Base-by-base conservation (phyloP, 2,888 invertebrate species). In the Drosophila atripex region DNA sequence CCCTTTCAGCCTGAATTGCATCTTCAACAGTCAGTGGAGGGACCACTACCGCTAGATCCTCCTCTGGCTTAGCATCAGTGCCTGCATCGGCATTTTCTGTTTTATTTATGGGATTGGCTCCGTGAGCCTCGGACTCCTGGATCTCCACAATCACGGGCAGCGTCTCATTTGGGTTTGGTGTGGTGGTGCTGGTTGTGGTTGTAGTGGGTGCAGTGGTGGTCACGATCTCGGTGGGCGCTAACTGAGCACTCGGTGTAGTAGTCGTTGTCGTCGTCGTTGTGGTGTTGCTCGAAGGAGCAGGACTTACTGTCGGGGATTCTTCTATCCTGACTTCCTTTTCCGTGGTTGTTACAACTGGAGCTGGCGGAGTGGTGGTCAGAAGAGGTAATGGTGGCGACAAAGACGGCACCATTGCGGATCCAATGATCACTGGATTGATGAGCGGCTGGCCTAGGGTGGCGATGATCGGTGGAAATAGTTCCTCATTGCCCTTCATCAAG, bases 401-500 rank as follows among this genome's bases (percentile, higher is more conserved):
- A 9, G 65, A 53, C 5, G 75, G 56, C 2, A 78, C 70, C 12
- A 75, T 47, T 0, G 77, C 69, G 3, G 79, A 65, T 14, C 78
- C 71, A 47, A 87, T 70, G 11, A 90, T 77, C 23, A 90, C 55
- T 3, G 86, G 83, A 51, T 88, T 89, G 1, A 86, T 77, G 9
- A 84, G 63, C 16, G 84, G 80, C 14, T 88, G 78, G 0, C 77
- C 82, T 45, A 91, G 66, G 0, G 90, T 82, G 3, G 89, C 78
- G 18, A 91, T 88, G 2, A 90, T 69, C 39, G 91, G 88, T 0
- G 90, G 88, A 66, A 90, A 41, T 8, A 89, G 53, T 45, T 90
- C 89, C 11, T 89, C 90, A 1, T 88, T 89, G 12, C 83, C 84
- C 45, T 86, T 86, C 6, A 86, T 71, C 30, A 89, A 63, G 4